Percentiles rank a stretch among this genome's conserved stretches.
Conservation (phyloP, 2,888 invertebrate species). For the Heteromyza rotundicornis region DNA sequence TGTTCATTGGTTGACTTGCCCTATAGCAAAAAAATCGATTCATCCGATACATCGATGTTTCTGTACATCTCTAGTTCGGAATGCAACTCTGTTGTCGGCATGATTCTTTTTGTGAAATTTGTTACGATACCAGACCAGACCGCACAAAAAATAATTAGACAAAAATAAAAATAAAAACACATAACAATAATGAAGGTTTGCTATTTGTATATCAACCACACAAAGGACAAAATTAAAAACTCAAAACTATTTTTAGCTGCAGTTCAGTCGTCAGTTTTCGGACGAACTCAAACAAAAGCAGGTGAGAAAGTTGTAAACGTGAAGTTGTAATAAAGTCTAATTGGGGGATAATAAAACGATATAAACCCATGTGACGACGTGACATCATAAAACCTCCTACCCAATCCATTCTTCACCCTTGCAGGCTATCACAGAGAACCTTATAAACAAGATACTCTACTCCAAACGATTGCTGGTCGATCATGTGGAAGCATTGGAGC, state of each 20-base stretch:
- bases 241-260: constrained; percentile 14
- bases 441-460: constrained; percentile 53
- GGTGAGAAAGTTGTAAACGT: constrained; percentile 36
- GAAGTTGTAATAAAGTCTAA: neutral
- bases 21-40: too few species aligned
- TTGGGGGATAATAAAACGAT: neutral
- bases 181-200: constrained; percentile 11
- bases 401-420: neutral
- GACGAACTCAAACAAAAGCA: constrained; percentile 56
- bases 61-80: too few species aligned
- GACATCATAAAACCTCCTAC: neutral
- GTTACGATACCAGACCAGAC: too few species aligned
- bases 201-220: constrained; percentile 6
- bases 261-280: constrained; percentile 35
- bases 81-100: too few species aligned
- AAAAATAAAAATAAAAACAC: neutral
- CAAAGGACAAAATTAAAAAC: too few species aligned
- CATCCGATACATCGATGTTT: too few species aligned
- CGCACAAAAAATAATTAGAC: too few species aligned
- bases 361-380: neutral
- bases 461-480: constrained; percentile 60
- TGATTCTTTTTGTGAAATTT: too few species aligned
- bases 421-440: constrained; percentile 45
- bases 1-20: too few species aligned
- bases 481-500: constrained; percentile 60